Evolutionary conservation across 2,797 vertebrate species (phyloP).

Genomic region (Delichon dasypus): DNA sequence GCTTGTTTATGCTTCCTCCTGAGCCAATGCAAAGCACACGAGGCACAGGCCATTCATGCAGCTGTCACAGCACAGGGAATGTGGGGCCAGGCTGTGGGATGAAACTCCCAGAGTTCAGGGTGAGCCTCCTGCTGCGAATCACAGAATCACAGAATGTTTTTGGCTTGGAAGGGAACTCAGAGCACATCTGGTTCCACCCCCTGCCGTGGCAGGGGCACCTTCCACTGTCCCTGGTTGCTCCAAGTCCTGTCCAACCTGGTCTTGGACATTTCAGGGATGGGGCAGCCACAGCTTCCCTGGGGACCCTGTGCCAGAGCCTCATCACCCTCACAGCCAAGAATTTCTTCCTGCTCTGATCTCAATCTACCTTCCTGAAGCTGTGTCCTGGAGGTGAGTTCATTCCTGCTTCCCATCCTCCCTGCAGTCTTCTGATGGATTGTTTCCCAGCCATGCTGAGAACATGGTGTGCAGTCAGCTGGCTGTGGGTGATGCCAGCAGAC

Average conservation of each 20-base stretch:
- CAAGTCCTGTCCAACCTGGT: accelerated
- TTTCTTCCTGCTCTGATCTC: background rate
- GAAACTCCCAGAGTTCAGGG: background rate
- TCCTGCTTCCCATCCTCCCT: background rate
- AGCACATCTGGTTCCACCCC: accelerated
- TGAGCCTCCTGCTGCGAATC: background rate
- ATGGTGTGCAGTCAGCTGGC: background rate
- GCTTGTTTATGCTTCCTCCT: slow-evolving; percentile 27
- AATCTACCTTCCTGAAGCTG: background rate
- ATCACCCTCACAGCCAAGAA: background rate
- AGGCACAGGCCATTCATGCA: background rate
- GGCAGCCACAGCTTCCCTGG: background rate
- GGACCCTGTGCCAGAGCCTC: background rate
- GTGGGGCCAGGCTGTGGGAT: background rate
- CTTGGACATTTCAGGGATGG: background rate
- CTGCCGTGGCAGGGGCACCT: background rate
- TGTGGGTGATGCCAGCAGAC: background rate
- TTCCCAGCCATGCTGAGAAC: background rate
- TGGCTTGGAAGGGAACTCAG: background rate
- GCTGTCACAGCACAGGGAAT: background rate
- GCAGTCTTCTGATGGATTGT: background rate
- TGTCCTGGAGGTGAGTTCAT: background rate
- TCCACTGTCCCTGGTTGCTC: accelerated
- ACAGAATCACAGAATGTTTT: background rate
- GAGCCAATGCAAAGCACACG: background rate